Evolutionary conservation across 2,888 invertebrate genomes (phyloP).

Genomic region (Trachelus troglodyta): DNA sequence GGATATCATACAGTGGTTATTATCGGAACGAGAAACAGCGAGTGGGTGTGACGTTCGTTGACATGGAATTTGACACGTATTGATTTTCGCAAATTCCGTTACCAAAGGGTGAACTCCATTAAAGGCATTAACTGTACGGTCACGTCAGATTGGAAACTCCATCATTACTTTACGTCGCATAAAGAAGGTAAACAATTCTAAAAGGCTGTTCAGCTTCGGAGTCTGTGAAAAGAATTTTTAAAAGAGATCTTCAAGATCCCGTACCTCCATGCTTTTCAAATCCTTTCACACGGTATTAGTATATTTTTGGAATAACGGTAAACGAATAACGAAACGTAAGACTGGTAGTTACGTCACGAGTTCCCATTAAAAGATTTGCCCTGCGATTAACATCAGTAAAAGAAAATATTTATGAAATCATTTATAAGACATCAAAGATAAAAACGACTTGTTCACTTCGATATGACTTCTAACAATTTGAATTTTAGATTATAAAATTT

Average conservation of each 20-base stretch:
- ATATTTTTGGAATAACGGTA: neutral
- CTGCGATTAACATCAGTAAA: neutral
- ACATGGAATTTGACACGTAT: neutral
- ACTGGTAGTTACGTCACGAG: neutral
- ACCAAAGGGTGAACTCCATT: neutral
- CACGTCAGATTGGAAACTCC: neutral
- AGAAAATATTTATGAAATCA: neutral
- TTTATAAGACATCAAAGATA: neutral
- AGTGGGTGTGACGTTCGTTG: neutral
- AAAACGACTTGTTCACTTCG: neutral
- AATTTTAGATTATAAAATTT: neutral
- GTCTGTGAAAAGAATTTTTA: neutral
- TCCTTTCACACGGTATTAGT: neutral
- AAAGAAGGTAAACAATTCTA: neutral
- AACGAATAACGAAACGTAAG: neutral
- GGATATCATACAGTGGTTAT: neutral
- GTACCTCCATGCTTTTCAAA: neutral
- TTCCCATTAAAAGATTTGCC: neutral
- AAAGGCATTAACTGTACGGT: neutral
- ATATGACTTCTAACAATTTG: neutral
- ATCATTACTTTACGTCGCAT: neutral
- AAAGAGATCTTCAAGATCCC: neutral
- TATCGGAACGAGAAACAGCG: neutral
- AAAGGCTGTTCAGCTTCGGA: neutral
- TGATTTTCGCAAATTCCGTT: neutral